Evolutionary conservation across 2,888 invertebrate species (phyloP), one percentile per base, ranked within the genome.

Genomic region (Biston stratarius): DNA sequence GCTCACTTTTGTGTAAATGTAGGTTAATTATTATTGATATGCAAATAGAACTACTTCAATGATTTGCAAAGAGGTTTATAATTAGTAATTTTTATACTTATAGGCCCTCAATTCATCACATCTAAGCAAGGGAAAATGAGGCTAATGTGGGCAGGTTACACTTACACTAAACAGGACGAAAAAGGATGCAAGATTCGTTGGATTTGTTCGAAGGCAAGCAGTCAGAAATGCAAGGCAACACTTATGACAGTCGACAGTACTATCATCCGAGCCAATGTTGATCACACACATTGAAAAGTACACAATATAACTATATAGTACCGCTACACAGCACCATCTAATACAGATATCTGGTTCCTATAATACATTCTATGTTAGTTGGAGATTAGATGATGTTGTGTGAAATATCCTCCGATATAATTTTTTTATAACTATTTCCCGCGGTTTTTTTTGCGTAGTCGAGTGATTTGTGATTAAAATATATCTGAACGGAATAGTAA

Each of bases 161-260:
- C 52, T 1, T 69, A 57, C 52, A 58, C 51, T 0, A 57, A 55
- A 10, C 60, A 67, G 3, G 11, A 49, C 0, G 34, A 5, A 1
- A 49, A 10, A 3, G 67, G 52, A 0, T 0, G 38, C n/a, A 70
- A 55, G 34, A 68, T 55, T 0, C 56, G 68, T 0, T 68, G 64
- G 68, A 45, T 53, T 10, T 68, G 64, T 12, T 64, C 61, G n/a
- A 64, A 61, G 40, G 33, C 56, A 5, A 47, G 61, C 44, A 64
- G 61, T 45, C 49, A 53, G 14, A 51, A 47, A 15, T 47, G 47
- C 47, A 47, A 47, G 10, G 47, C 47, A 47, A 47, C 47, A 15
- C 10, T 47, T 14, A 61, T 40, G n/a, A 68, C 60, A 0, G 24
- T 34, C 11, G 47, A 45, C 7, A 10, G 15, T 24, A 34, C 33